Percentiles rank a stretch among this genome's conserved stretches.
Evolutionary conservation across 2,888 invertebrate species (phyloP).

Genomic region (Spatulosminthurus flaviceps): DNA sequence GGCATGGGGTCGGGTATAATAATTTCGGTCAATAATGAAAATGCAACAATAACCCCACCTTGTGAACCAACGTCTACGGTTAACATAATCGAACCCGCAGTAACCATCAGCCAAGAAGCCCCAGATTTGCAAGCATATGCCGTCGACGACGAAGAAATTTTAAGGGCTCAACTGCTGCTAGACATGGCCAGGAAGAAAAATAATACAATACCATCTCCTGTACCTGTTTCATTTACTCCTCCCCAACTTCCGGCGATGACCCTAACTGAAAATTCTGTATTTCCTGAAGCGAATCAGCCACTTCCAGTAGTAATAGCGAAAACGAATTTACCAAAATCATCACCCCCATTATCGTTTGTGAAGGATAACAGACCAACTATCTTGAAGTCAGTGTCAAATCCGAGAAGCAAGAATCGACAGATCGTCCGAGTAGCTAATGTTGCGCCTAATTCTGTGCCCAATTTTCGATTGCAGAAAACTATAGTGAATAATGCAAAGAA

Average conservation of each 20-base stretch:
- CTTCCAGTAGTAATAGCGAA: not conserved
- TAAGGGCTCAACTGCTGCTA: slow-evolving; percentile 38
- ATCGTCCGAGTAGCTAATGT: slow-evolving; percentile 35
- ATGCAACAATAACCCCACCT: not conserved
- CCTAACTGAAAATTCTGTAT: not conserved
- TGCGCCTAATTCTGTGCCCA: not conserved
- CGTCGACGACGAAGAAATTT: slow-evolving; percentile 44
- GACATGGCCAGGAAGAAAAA: slow-evolving; percentile 44
- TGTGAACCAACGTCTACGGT: not conserved
- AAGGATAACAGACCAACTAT: slow-evolving; percentile 19
- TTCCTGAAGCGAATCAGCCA: not conserved
- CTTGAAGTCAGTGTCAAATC: slow-evolving; percentile 29
- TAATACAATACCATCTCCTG: not conserved
- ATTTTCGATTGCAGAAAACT: slow-evolving; percentile 20
- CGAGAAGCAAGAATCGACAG: slow-evolving; percentile 36
- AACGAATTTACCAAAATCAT: not conserved
- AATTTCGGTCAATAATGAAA: not conserved
- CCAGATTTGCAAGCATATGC: not conserved
- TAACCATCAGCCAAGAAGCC: not conserved
- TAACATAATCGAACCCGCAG: not conserved
- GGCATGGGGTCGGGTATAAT: not conserved
- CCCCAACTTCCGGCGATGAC: not conserved
- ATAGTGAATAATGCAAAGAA: slow-evolving; percentile 8
- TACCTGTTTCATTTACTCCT: not conserved
- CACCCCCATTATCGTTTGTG: not conserved